Evolutionary conservation across 2,797 vertebrate species (phyloP).

Genomic region (Ptychadena robeensis): DNA sequence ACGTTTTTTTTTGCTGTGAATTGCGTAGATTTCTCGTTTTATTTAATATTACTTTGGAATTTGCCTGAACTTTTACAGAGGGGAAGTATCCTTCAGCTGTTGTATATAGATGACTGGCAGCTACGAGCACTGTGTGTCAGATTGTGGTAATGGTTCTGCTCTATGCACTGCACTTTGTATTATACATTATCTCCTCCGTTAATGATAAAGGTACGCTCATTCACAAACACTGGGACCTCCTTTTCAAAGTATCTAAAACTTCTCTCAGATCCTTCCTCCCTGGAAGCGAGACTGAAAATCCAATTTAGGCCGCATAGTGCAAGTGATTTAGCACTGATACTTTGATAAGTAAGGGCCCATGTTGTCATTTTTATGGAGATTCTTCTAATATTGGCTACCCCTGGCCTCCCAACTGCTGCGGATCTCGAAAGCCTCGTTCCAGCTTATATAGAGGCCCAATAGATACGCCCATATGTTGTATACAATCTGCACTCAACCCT

Average conservation of each 20-base stretch:
- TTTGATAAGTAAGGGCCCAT: background rate
- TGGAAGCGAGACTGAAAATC: background rate
- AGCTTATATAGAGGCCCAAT: background rate
- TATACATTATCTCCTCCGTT: background rate
- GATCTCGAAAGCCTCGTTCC: background rate
- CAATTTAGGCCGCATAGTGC: background rate
- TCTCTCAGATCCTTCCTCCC: background rate
- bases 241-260: background rate
- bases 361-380: background rate
- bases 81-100: background rate
- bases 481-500: constrained; percentile 25
- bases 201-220: background rate
- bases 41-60: background rate
- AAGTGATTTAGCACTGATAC: background rate
- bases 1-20: background rate
- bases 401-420: background rate
- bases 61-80: background rate
- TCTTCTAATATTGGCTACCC: background rate
- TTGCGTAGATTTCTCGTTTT: background rate
- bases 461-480: background rate
- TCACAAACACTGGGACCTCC: background rate
- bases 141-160: background rate
- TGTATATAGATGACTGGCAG: constrained; percentile 29
- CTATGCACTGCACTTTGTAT: constrained; percentile 24
- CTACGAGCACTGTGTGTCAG: constrained; percentile 13